A percentile compares a stretch with the other conserved stretches of the same genome.
phyloP scores from a whole-genome alignment of 2,113 vertebrate species.

The Tragulus kanchil region DNA sequence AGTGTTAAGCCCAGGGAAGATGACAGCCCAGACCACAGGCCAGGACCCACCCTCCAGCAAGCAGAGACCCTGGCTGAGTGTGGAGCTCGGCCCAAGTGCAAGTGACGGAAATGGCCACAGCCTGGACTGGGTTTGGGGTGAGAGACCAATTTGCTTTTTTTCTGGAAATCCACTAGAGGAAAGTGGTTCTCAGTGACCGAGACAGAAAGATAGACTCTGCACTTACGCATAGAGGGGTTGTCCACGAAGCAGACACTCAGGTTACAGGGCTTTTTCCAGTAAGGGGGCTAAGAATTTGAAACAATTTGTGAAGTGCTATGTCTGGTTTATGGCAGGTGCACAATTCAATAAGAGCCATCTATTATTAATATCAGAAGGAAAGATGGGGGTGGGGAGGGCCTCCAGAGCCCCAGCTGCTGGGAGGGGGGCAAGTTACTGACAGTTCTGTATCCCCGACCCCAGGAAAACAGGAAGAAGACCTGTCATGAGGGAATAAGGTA shows the following conservation, averaged over 20 bases:
- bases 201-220: neutral
- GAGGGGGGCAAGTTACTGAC: neutral
- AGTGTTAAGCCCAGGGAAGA: neutral
- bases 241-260: neutral
- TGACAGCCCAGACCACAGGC: neutral
- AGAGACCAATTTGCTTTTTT: neutral
- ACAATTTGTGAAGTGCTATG: slow-evolving; percentile 15
- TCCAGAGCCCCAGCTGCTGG: slow-evolving; percentile 9
- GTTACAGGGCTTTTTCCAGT: slow-evolving; percentile 12
- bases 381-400: neutral
- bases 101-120: neutral
- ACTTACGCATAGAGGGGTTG: neutral
- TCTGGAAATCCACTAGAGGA: slow-evolving; percentile 37
- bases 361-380: slow-evolving; percentile 59
- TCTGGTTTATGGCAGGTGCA: slow-evolving; percentile 54
- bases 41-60: neutral
- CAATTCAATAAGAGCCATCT: slow-evolving; percentile 49
- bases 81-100: neutral
- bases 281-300: slow-evolving; percentile 1
- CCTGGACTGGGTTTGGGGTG: neutral
- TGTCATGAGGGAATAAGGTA: slow-evolving; percentile 42
- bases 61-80: neutral
- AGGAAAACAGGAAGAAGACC: slow-evolving; percentile 52
- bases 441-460: neutral
- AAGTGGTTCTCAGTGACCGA: neutral